Conservation (phyloP, 64 coral and sea anemone species). For the Montipora cactus region DNA sequence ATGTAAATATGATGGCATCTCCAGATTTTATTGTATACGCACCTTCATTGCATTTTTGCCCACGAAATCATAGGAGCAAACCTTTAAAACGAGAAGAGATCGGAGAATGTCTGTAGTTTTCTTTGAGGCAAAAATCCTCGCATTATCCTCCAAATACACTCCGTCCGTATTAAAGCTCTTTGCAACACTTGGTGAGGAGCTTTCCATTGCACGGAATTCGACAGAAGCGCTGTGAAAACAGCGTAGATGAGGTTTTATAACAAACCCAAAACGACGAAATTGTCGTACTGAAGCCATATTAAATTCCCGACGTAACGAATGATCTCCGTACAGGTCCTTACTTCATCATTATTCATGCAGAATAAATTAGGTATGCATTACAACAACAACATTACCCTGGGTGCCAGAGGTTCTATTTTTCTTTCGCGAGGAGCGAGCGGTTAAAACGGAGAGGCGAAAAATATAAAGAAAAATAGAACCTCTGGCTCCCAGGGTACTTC, state of each 20-base stretch:
- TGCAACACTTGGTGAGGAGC: background rate
- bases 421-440: too few species aligned
- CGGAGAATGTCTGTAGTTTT: slow-evolving; percentile 27
- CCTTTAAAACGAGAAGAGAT: slow-evolving; percentile 50
- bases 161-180: background rate
- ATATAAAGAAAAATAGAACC: too few species aligned
- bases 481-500: too few species aligned
- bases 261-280: background rate
- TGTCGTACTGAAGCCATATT: background rate
- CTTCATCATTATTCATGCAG: too few species aligned
- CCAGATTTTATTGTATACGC: background rate
- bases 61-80: slow-evolving; percentile 57
- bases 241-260: background rate
- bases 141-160: background rate
- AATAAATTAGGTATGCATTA: too few species aligned
- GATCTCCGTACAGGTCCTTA: too few species aligned
- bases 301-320: too few species aligned
- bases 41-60: slow-evolving; percentile 51
- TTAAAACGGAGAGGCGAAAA: too few species aligned
- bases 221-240: background rate
- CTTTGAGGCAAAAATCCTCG: slow-evolving; percentile 45
- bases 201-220: background rate
- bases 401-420: too few species aligned
- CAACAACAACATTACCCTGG: too few species aligned
- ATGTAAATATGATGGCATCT: background rate